Conservation (phyloP, 2,113 vertebrate species). For the Alosa alosa region DNA sequence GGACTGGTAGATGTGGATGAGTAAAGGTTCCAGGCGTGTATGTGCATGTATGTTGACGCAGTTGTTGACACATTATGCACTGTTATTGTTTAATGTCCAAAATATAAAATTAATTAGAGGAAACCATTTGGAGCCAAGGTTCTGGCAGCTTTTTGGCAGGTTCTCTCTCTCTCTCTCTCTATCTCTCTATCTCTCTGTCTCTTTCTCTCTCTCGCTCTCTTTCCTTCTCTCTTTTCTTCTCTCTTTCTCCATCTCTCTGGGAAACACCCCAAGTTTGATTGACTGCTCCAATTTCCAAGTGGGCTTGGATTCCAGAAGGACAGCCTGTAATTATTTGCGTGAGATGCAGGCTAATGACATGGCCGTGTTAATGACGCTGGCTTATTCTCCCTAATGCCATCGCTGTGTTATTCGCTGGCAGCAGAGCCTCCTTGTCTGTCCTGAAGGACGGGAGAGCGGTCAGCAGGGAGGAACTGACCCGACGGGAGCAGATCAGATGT, state of each 20-base stretch:
- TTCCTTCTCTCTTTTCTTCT: background rate
- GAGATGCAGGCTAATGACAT: background rate
- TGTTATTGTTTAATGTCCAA: background rate
- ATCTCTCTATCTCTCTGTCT: background rate
- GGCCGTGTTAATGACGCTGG: too few relatives aligned
- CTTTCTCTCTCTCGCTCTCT: background rate
- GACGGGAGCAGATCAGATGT: too few relatives aligned
- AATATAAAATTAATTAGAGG: background rate
- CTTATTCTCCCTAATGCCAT: too few relatives aligned
- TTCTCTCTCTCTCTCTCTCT: background rate
- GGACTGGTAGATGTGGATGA: background rate
- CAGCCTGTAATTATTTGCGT: constrained; percentile 1
- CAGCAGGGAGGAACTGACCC: too few relatives aligned
- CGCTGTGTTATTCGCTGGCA: too few relatives aligned
- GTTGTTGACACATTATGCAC: background rate
- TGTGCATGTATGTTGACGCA: constrained; percentile 35
- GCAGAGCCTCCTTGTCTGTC: too few relatives aligned
- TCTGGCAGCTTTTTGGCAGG: background rate
- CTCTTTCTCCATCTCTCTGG: background rate
- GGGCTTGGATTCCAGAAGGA: constrained; percentile 18
- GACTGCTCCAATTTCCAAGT: constrained; percentile 25
- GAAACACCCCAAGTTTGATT: constrained; percentile 11
- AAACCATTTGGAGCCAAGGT: background rate
- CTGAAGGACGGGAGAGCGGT: too few relatives aligned
- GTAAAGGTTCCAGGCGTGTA: background rate